phyloP scores from a whole-genome alignment of 1,140 invertebrate genomes.

The Nautilus pompilius region DNA sequence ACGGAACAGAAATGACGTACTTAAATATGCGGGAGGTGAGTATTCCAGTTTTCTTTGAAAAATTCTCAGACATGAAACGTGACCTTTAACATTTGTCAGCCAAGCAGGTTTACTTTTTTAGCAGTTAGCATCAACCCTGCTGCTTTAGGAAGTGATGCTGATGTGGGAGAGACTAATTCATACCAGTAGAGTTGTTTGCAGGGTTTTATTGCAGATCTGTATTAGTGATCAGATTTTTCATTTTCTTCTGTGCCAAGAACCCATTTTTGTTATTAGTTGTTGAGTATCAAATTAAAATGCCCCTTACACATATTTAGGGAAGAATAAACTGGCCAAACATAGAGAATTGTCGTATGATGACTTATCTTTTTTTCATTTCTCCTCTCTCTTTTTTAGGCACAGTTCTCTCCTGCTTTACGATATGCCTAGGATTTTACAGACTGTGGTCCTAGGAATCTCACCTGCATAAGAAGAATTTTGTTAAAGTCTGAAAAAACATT shows the following conservation, averaged over 20 bases:
- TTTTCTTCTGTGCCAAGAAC: too few species aligned
- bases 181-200: background rate
- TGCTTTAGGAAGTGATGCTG: background rate
- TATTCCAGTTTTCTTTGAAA: background rate
- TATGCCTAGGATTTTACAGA: constrained; percentile 52
- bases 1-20: constrained; percentile 49
- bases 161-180: background rate
- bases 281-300: background rate
- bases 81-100: too few species aligned
- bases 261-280: background rate
- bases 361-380: background rate
- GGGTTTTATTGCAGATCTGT: too few species aligned
- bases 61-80: too few species aligned
- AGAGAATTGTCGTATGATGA: background rate
- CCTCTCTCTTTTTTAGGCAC: background rate
- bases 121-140: background rate
- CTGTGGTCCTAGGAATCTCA: constrained; percentile 59
- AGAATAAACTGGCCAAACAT: background rate
- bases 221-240: too few species aligned
- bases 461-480: too few species aligned
- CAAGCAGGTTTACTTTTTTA: too few species aligned
- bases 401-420: background rate
- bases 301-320: background rate
- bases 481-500: too few species aligned
- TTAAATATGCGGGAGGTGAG: constrained; percentile 47